These are phyloP conservation scores for Collichthys lucidus DNA, from an alignment of 2,113 vertebrate genomes.

Conservation along the genomic window DNA sequence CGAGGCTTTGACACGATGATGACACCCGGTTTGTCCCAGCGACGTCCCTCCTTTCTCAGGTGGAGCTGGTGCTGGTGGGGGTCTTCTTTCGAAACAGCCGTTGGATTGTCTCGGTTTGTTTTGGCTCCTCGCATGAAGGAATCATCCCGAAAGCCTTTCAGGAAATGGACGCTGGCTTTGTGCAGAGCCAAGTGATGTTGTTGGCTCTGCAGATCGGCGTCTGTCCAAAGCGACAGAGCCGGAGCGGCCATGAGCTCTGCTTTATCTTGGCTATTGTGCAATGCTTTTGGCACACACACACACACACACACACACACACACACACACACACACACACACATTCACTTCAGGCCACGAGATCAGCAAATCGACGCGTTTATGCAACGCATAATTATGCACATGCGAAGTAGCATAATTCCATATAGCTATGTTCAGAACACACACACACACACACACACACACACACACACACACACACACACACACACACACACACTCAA, in stretches of 20 bases:
- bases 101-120: conserved; percentile 65
- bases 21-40: too few species aligned
- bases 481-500: conserved; percentile 54
- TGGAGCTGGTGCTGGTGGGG: conserved; percentile 12
- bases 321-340: conserved; percentile 26
- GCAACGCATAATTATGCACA: conserved; percentile 48
- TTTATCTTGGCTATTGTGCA: conserved; percentile 58
- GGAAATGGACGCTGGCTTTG: conserved; percentile 69
- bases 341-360: conserved; percentile 37
- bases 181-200: conserved; percentile 49
- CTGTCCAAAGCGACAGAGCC: conserved; percentile 49
- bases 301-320: conserved; percentile 26
- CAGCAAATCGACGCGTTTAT: conserved; percentile 43
- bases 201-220: conserved; percentile 51
- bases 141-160: conserved; percentile 73
- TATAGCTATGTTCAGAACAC: conserved; percentile 11
- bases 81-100: conserved; percentile 9
- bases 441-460: too few species aligned
- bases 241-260: conserved; percentile 23
- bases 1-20: neutral
- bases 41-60: too few species aligned
- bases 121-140: conserved; percentile 58
- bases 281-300: conserved; percentile 57
- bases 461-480: too few species aligned
- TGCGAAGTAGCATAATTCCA: conserved; percentile 48